Percentiles rank a stretch among this genome's conserved stretches.
Conservation (phyloP, 2,113 vertebrate genomes). For the Pangasianodon hypophthalmus region DNA sequence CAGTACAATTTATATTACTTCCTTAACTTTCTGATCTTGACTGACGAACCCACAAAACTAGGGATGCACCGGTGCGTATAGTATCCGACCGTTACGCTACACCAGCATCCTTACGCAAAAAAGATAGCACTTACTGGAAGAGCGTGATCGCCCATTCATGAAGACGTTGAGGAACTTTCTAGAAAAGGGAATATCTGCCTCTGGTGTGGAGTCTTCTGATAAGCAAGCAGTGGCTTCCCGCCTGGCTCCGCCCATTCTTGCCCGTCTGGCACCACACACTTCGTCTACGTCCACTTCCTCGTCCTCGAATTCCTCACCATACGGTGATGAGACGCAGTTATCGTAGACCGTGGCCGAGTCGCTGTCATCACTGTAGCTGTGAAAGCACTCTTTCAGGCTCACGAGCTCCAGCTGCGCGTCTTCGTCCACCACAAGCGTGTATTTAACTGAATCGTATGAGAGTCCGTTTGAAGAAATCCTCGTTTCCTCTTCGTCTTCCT, state of each 20-base stretch:
- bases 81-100: not conserved
- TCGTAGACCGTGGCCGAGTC: slow-evolving; percentile 93
- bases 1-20: not conserved
- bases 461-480: slow-evolving; percentile 81
- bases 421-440: slow-evolving; percentile 95
- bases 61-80: not conserved
- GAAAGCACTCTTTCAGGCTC: slow-evolving; percentile 92
- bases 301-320: slow-evolving; percentile 92
- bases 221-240: slow-evolving; percentile 81
- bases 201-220: slow-evolving; percentile 77
- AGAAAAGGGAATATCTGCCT: slow-evolving; percentile 88
- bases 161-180: slow-evolving; percentile 99
- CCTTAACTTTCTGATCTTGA: not conserved
- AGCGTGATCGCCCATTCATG: slow-evolving; percentile 91
- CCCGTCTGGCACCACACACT: slow-evolving; percentile 74
- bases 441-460: slow-evolving; percentile 96
- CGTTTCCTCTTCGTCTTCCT: slow-evolving; percentile 39
- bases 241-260: slow-evolving; percentile 61
- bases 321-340: slow-evolving; percentile 93
- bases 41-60: not conserved
- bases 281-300: slow-evolving; percentile 66
- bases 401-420: slow-evolving; percentile 92
- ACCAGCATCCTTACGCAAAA: not conserved
- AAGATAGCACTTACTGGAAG: slow-evolving; percentile 87
- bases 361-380: slow-evolving; percentile 93